Evolutionary conservation across 2,888 invertebrate genomes (phyloP).

Genomic region (Villa cingulata): DNA sequence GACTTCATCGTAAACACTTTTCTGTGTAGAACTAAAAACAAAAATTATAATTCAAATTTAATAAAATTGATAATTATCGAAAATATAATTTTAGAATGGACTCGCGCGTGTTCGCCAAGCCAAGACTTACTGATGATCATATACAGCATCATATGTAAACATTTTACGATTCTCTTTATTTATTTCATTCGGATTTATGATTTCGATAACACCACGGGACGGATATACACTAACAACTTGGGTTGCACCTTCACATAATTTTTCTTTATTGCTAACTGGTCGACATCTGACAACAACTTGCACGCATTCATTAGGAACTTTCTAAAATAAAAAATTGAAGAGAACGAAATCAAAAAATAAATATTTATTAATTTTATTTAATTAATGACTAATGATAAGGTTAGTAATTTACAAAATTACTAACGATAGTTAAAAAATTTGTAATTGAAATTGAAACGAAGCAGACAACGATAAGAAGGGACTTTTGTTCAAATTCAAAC

Average conservation of each 20-base stretch:
- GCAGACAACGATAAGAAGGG: too few relatives aligned
- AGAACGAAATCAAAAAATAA: too few relatives aligned
- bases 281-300: constrained; percentile 96
- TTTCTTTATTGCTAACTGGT: constrained; percentile 83
- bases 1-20: constrained; percentile 89
- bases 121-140: constrained; percentile 63
- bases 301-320: constrained; percentile 62
- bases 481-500: too few relatives aligned
- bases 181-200: constrained; percentile 66
- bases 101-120: too few relatives aligned
- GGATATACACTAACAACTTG: constrained; percentile 69
- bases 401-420: too few relatives aligned
- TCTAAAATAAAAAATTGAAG: too few relatives aligned
- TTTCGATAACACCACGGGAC: constrained; percentile 78
- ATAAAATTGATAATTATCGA: not conserved
- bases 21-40: constrained; percentile 60
- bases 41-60: not conserved
- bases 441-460: too few relatives aligned
- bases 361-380: too few relatives aligned
- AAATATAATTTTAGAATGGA: not conserved
- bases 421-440: too few relatives aligned
- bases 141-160: constrained; percentile 97
- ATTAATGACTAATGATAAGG: too few relatives aligned
- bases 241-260: constrained; percentile 35
- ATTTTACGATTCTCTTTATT: constrained; percentile 69